Evolutionary conservation across 2,113 vertebrate genomes (phyloP).

Genomic region (Ardeotis arabs): DNA sequence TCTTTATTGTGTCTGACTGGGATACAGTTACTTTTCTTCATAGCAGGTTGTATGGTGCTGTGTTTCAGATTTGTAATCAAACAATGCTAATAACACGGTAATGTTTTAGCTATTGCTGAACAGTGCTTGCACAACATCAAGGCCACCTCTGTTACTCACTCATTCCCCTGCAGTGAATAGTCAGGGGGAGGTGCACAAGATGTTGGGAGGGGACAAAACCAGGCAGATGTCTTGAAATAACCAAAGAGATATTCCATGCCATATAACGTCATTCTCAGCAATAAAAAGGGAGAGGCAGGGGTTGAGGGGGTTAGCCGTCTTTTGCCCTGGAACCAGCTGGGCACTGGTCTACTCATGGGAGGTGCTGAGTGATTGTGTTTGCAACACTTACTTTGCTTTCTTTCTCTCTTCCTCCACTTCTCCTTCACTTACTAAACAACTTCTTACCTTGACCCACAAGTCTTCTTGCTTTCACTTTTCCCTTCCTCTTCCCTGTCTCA

Average conservation of each 20-base stretch:
- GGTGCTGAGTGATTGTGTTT: neutral
- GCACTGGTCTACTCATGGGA: neutral
- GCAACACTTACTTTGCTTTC: neutral
- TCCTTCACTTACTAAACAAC: neutral
- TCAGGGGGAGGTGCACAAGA: neutral
- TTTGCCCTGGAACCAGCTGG: neutral
- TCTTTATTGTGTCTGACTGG: neutral
- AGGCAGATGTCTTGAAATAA: neutral
- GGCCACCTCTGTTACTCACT: neutral
- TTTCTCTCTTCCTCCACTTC: neutral
- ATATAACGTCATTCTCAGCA: neutral
- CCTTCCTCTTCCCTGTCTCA: neutral
- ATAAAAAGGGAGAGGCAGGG: neutral
- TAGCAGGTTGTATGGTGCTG: neutral
- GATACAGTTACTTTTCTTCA: neutral
- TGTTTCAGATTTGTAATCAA: neutral
- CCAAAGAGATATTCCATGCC: neutral
- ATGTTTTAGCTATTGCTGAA: neutral
- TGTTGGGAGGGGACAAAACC: neutral
- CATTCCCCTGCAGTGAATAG: neutral
- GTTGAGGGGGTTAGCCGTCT: neutral
- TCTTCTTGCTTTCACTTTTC: neutral
- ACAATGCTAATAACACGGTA: neutral
- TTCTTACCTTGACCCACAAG: neutral
- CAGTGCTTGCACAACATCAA: neutral